Percentiles rank a stretch among this genome's conserved stretches.
These are phyloP conservation scores for Campylomormyrus tamandua DNA, from an alignment of 2,113 vertebrate species.

Conservation along the genomic window DNA sequence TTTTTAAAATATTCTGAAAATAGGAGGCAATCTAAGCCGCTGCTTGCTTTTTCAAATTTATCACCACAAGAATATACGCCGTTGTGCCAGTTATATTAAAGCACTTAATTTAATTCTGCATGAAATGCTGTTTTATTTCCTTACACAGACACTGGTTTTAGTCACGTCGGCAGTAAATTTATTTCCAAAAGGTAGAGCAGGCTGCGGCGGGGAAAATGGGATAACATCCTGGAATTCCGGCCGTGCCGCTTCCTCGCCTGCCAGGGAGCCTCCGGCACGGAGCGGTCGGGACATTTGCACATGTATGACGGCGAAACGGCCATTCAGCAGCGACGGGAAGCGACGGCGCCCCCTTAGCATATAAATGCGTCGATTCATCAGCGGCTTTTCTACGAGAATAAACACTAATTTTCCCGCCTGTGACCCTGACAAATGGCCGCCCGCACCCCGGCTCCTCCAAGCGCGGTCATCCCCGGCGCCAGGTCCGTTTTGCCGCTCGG, in stretches of 20 bases:
- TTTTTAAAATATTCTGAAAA: not conserved
- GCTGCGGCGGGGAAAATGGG: not conserved
- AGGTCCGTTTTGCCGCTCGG: slow-evolving; percentile 54
- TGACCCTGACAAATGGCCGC: slow-evolving; percentile 90
- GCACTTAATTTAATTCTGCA: not conserved
- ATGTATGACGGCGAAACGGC: slow-evolving; percentile 37
- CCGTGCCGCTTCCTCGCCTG: not conserved
- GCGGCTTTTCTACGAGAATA: slow-evolving; percentile 83
- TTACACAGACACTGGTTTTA: not conserved
- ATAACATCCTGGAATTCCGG: not conserved
- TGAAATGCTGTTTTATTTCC: not conserved
- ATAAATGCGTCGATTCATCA: slow-evolving; percentile 99
- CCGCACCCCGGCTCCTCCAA: slow-evolving; percentile 52
- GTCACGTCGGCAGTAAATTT: not conserved
- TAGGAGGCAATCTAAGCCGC: not conserved
- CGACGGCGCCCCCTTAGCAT: slow-evolving; percentile 73
- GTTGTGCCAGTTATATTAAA: not conserved
- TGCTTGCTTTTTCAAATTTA: not conserved
- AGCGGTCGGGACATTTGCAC: slow-evolving; percentile 29
- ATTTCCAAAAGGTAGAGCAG: not conserved
- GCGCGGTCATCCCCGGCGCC: slow-evolving; percentile 66
- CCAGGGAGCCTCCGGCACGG: slow-evolving; percentile 32
- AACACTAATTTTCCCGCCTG: slow-evolving; percentile 81
- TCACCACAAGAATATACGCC: not conserved
- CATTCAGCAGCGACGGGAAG: slow-evolving; percentile 22